These are phyloP conservation scores for Rhabdomys dilectus DNA, from an alignment of 2,113 vertebrate species.

Conservation along the genomic window DNA sequence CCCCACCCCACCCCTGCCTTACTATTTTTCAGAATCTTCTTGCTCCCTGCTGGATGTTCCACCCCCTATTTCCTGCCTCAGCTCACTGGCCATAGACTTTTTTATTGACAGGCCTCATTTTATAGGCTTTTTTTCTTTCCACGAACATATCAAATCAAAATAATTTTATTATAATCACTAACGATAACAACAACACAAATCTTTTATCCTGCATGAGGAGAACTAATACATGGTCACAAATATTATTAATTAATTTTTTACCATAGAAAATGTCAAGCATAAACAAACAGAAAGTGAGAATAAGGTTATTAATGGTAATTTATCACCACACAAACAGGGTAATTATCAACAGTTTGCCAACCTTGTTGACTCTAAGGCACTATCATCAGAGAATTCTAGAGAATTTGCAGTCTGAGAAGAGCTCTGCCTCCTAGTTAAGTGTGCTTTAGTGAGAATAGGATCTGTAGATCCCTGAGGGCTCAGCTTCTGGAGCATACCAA, in stretches of 20 bases:
- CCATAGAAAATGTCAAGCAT: slow-evolving; percentile 1
- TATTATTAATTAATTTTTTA: background rate
- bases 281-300: background rate
- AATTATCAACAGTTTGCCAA: background rate
- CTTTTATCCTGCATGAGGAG: background rate
- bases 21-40: too few relatives aligned
- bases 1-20: too few relatives aligned
- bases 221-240: background rate
- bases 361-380: background rate
- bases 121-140: too few relatives aligned
- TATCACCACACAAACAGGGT: background rate
- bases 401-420: background rate
- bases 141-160: background rate
- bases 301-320: background rate
- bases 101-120: too few relatives aligned
- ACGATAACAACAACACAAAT: background rate
- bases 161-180: background rate
- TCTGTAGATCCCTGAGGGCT: background rate
- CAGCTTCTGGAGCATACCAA: background rate
- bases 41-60: too few relatives aligned
- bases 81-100: too few relatives aligned
- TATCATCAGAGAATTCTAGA: background rate
- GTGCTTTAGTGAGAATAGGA: background rate
- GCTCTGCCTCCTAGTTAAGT: background rate
- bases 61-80: too few relatives aligned